These are phyloP conservation scores for Chrysomallon squamiferum DNA, from an alignment of 1,140 invertebrate genomes.

Conservation along the genomic window DNA sequence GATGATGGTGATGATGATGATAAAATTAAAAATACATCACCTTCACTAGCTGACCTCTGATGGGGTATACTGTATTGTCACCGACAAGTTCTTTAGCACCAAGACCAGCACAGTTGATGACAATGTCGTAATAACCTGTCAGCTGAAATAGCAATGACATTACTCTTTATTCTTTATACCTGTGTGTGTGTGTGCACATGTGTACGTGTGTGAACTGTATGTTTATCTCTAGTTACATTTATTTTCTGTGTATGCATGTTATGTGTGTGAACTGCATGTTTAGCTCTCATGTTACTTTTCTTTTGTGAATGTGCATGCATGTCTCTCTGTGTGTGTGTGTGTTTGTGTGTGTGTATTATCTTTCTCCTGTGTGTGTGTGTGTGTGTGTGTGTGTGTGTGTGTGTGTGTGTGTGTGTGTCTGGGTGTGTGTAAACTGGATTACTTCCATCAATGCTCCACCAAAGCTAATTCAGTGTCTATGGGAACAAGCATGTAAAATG, in stretches of 20 bases:
- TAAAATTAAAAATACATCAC: too few relatives aligned
- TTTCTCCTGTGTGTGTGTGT: neutral
- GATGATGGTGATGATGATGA: too few relatives aligned
- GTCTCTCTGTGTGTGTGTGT: neutral
- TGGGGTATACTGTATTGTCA: slow-evolving; percentile 79
- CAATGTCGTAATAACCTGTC: slow-evolving; percentile 72
- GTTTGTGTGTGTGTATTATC: neutral
- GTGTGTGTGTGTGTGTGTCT: too few relatives aligned
- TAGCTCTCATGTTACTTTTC: neutral
- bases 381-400: too few relatives aligned
- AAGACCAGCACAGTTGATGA: slow-evolving; percentile 90
- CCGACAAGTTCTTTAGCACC: slow-evolving; percentile 79
- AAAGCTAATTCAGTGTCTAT: too few relatives aligned
- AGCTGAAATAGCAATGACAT: slow-evolving; percentile 25
- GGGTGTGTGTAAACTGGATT: neutral
- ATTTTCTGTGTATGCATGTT: neutral
- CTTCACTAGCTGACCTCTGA: slow-evolving; percentile 85
- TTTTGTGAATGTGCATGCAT: neutral
- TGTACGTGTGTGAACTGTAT: neutral
- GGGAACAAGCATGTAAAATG: too few relatives aligned
- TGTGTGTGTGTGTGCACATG: neutral
- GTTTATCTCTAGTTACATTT: neutral
- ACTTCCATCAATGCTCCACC: neutral
- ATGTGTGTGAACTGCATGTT: neutral
- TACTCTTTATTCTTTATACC: neutral